Conservation (phyloP, 2,113 vertebrate species). For the Bungarus multicinctus region DNA sequence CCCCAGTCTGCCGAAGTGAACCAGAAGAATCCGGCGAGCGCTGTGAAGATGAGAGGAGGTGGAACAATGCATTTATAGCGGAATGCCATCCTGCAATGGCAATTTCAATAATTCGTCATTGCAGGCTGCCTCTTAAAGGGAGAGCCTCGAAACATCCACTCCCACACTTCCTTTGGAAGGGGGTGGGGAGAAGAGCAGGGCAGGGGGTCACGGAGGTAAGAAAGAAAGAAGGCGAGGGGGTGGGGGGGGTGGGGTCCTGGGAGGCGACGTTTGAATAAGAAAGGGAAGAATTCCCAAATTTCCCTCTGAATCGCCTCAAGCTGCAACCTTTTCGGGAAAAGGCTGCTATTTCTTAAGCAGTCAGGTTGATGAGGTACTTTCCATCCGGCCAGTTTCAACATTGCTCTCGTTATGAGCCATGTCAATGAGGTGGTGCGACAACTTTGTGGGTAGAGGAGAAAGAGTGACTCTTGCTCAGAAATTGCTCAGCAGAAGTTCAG, state of each 20-base stretch:
- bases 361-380: neutral
- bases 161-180: slow-evolving; percentile 71
- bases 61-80: slow-evolving; percentile 88
- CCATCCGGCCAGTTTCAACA: neutral
- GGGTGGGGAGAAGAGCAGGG: slow-evolving; percentile 25
- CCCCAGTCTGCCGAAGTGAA: slow-evolving; percentile 74
- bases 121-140: slow-evolving; percentile 81
- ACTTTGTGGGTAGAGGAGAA: neutral
- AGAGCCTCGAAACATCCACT: slow-evolving; percentile 75
- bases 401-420: neutral
- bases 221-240: neutral
- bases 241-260: neutral
- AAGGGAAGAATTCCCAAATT: neutral
- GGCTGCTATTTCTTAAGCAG: neutral
- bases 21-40: slow-evolving; percentile 71
- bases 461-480: neutral
- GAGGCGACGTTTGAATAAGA: neutral
- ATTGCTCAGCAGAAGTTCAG: neutral
- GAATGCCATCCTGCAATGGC: slow-evolving; percentile 82
- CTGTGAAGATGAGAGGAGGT: slow-evolving; percentile 81
- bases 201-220: slow-evolving; percentile 22
- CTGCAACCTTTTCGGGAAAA: neutral
- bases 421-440: neutral
- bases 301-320: slow-evolving; percentile 28
- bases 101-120: slow-evolving; percentile 84